phyloP scores from a whole-genome alignment of 2,888 invertebrate genomes.

The Dexiosoma caninum region DNA sequence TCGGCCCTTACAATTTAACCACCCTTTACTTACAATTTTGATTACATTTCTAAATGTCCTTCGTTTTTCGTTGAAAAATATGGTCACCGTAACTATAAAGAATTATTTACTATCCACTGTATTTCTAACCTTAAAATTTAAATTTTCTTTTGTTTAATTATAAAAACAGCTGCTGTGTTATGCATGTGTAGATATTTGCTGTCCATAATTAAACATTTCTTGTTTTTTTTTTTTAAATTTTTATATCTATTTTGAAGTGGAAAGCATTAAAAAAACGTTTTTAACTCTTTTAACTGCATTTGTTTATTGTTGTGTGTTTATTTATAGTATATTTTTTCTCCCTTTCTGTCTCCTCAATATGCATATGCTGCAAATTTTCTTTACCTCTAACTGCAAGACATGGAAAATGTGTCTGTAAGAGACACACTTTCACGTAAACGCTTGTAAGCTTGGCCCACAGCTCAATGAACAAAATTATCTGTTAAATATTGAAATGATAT shows the following conservation, averaged over 20 bases:
- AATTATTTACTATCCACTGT: too few relatives aligned
- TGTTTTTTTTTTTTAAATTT: background rate
- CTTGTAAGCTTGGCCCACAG: background rate
- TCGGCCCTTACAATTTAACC: too few relatives aligned
- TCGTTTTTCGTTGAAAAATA: too few relatives aligned
- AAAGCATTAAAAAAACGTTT: background rate
- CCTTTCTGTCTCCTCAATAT: background rate
- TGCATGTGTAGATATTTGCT: background rate
- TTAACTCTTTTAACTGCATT: background rate
- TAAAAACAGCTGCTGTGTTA: background rate
- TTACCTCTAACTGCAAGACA: background rate
- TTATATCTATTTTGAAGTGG: background rate
- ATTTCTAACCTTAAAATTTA: background rate
- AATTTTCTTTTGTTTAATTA: background rate
- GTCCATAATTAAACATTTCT: slow-evolving; percentile 14
- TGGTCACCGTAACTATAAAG: too few relatives aligned
- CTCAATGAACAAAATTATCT: slow-evolving; percentile 15
- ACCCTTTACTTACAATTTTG: too few relatives aligned
- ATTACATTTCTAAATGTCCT: too few relatives aligned
- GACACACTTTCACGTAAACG: background rate
- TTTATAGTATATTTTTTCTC: too few relatives aligned
- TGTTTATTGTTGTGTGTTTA: background rate
- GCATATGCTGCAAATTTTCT: background rate
- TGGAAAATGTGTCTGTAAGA: background rate
- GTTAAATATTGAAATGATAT: background rate